phyloP scores from a whole-genome alignment of 2,888 invertebrate genomes.

The Hemaris fuciformis region DNA sequence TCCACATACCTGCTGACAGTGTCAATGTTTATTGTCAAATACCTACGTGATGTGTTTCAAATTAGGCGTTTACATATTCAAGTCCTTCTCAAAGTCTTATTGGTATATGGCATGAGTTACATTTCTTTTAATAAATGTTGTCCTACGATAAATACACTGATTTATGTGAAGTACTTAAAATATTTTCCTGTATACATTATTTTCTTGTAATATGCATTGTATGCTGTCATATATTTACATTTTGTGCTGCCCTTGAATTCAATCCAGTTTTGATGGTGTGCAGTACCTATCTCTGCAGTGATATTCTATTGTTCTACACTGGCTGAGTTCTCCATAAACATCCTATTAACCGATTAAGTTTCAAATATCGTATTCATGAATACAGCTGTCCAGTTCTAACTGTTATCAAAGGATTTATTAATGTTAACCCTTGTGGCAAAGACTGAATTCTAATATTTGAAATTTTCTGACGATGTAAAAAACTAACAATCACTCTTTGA shows the following conservation, averaged over 20 bases:
- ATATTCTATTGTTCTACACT: not conserved
- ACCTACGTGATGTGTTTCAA: slow-evolving; percentile 10
- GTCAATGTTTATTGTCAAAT: slow-evolving; percentile 40
- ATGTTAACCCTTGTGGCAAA: slow-evolving; percentile 26
- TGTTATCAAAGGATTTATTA: slow-evolving; percentile 39
- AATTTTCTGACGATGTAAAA: not conserved
- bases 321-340: slow-evolving; percentile 8
- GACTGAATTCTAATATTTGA: not conserved
- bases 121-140: too few relatives aligned
- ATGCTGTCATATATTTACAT: too few relatives aligned
- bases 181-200: too few relatives aligned
- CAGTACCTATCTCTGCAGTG: not conserved
- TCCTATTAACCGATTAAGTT: slow-evolving; percentile 14
- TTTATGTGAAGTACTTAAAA: too few relatives aligned
- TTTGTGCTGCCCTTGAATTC: too few relatives aligned
- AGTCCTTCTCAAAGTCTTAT: not conserved
- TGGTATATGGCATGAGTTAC: not conserved
- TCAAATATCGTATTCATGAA: slow-evolving; percentile 8
- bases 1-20: slow-evolving; percentile 32
- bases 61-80: not conserved
- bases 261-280: too few relatives aligned
- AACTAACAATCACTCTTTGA: not conserved
- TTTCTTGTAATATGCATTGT: too few relatives aligned
- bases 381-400: slow-evolving; percentile 32
- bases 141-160: too few relatives aligned